Percentiles rank a stretch among this genome's conserved stretches.
These are phyloP conservation scores for Eulemur coronatus DNA, from an alignment of 2,797 vertebrate genomes.

Conservation along the genomic window DNA sequence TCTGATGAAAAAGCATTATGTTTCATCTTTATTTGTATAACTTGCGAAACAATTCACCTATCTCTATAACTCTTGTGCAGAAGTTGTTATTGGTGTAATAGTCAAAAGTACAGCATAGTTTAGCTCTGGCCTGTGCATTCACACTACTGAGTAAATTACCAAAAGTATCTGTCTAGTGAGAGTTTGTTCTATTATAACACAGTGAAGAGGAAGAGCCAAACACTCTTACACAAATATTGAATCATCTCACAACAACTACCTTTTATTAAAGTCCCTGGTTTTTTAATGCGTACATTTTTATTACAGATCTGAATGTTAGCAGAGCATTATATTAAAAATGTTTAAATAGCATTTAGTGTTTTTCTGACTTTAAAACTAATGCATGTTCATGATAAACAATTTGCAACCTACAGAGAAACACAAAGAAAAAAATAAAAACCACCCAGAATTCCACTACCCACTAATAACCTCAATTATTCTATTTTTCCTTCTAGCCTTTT, in stretches of 20 bases:
- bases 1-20: not conserved
- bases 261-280: not conserved
- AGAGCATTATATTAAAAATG: conserved; percentile 22
- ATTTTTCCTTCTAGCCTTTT: not conserved
- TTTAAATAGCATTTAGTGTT: conserved; percentile 1
- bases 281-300: conserved; percentile 31
- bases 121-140: not conserved
- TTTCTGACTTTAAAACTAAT: conserved; percentile 30
- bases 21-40: not conserved
- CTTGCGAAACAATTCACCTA: not conserved
- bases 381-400: not conserved
- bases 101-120: not conserved
- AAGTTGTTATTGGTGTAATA: conserved; percentile 15
- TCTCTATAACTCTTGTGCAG: not conserved
- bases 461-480: not conserved
- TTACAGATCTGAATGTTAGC: conserved; percentile 19
- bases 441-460: not conserved
- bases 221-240: not conserved
- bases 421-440: conserved; percentile 7
- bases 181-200: not conserved
- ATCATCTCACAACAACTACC: not conserved
- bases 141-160: not conserved
- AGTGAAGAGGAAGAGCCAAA: not conserved
- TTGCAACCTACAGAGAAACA: not conserved
- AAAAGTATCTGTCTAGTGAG: not conserved